These are phyloP conservation scores for Myotis lucifugus DNA, from an alignment of 2,113 vertebrate genomes.

Conservation along the genomic window DNA sequence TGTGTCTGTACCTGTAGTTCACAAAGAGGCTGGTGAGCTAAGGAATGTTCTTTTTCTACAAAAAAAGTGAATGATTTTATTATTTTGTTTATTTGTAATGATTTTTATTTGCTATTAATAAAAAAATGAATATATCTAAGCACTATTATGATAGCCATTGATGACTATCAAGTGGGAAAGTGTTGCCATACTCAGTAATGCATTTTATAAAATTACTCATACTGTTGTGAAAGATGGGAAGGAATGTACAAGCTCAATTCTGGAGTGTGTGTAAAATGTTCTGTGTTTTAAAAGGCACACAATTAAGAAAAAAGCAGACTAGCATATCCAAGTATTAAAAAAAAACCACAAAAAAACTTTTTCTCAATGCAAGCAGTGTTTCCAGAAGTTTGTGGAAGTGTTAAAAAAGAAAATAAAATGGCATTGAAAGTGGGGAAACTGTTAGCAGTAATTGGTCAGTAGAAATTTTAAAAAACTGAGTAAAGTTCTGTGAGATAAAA, in stretches of 20 bases:
- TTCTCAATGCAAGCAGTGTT: neutral
- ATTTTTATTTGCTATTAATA: neutral
- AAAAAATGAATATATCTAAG: neutral
- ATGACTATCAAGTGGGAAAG: neutral
- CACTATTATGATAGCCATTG: neutral
- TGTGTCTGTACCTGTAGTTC: neutral
- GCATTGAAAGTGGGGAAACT: neutral
- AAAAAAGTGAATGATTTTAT: neutral
- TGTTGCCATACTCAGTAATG: neutral
- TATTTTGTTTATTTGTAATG: neutral
- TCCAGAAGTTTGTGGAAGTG: neutral
- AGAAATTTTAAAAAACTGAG: neutral
- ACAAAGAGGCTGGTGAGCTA: neutral
- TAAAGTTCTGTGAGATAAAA: neutral
- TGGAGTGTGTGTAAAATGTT: neutral
- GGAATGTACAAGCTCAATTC: neutral
- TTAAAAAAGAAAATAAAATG: neutral
- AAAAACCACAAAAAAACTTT: neutral
- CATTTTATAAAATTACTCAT: neutral
- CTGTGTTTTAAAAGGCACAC: neutral
- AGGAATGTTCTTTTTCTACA: neutral
- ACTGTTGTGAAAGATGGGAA: neutral
- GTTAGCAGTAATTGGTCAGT: neutral
- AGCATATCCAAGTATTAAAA: neutral
- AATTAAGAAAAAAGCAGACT: neutral